Evolutionary conservation across 2,888 invertebrate species (phyloP), one percentile per base, ranked within the genome.

Genomic region (Netelia virgata): DNA sequence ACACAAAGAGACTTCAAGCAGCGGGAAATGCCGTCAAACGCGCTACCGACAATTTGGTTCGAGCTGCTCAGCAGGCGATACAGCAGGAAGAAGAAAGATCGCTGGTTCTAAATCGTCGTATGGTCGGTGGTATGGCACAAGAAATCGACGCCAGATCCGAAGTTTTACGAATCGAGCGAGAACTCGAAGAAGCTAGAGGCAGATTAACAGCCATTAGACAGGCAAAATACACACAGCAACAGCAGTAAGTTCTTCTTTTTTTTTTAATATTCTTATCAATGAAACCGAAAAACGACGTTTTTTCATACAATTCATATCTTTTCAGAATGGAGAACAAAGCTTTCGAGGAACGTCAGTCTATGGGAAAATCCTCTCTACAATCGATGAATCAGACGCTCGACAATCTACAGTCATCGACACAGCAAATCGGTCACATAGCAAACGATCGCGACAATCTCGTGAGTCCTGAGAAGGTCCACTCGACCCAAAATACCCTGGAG

Each of bases 101-200:
- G 69, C 95, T 99, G 8, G 97, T 98, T 87, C 96, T 99, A 83
- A 98, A 98, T 94, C 95, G 97, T 41, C 95, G 97, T 72, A 98
- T 98, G 97, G 99, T 99, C 20, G 98, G 98, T 66, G 98, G 98
- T 23, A 98, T 99, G 92, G 98, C 98, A 8, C 99, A 99, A 94
- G 99, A 98, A 94, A 98, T 98, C 86, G 97, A 98, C 90, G 98
- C 98, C 11, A 95, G 97, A 81, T 97, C 97, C 0, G 97, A 98
- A 91, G 98, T 99, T 1, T 95, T 99, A 78, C 96, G 98, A 90
- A 99, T 99, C 92, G 99, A 99, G 94, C 96, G 97, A 87, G 98
- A 99, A 94, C 94, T 99, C 79, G 98, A 98, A 88, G 98, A 98
- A 91, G 99, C 99, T 0, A 95, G 99, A 69, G 97, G 97, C 53